Conservation (phyloP, 2,113 vertebrate species). For the Microcebus griseorufus region DNA sequence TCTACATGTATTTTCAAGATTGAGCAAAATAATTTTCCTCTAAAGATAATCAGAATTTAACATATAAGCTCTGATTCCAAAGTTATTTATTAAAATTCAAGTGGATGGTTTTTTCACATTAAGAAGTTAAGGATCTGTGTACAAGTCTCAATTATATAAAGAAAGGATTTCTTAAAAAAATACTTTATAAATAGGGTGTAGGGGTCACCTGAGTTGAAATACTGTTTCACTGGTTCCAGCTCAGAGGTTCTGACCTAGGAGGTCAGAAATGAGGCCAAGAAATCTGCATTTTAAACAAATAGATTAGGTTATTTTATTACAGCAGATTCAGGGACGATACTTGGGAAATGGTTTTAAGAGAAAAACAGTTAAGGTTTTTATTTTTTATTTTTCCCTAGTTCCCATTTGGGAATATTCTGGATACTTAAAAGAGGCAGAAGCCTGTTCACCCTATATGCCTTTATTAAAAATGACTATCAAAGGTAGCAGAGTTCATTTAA, state of each 20-base stretch:
- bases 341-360: neutral
- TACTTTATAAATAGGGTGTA: neutral
- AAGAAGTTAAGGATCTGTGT: neutral
- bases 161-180: neutral
- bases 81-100: neutral
- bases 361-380: neutral
- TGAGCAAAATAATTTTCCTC: slow-evolving; percentile 1
- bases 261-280: neutral
- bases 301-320: slow-evolving; percentile 21
- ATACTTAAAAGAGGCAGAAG: neutral
- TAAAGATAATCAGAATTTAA: slow-evolving; percentile 1
- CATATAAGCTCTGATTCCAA: neutral
- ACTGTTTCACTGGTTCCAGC: neutral
- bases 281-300: neutral
- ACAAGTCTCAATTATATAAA: neutral
- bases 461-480: neutral
- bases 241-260: neutral
- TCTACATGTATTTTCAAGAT: neutral
- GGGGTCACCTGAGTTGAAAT: neutral
- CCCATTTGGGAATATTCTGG: neutral
- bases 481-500: neutral
- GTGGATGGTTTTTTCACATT: neutral
- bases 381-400: neutral
- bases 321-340: neutral
- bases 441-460: neutral